phyloP scores from a whole-genome alignment of 2,888 invertebrate genomes.

The Callyntrura guangdongensis region DNA sequence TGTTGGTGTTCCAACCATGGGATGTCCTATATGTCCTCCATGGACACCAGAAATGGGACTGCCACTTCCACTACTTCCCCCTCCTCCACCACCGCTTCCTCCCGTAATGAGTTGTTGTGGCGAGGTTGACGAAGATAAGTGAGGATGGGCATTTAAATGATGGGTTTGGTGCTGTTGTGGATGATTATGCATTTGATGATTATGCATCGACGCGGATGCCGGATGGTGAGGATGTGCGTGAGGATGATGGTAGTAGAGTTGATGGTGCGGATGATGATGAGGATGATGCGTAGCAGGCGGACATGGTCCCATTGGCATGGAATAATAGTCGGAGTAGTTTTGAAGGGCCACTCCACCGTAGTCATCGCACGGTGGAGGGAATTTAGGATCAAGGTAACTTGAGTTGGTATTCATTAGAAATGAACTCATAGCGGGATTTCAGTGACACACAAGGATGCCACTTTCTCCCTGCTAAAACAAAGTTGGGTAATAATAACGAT shows the following conservation, averaged over 20 bases:
- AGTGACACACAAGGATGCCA: conserved; percentile 74
- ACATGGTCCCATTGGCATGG: conserved; percentile 79
- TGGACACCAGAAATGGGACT: conserved; percentile 87
- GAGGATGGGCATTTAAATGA: conserved; percentile 76
- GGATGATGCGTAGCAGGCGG: conserved; percentile 86
- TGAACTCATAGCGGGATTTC: conserved; percentile 82
- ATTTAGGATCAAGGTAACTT: conserved; percentile 87
- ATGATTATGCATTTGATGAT: conserved; percentile 81
- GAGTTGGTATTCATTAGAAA: conserved; percentile 84
- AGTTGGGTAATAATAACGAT: conserved; percentile 4
- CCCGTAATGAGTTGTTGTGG: conserved; percentile 84
- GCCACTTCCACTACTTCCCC: conserved; percentile 89
- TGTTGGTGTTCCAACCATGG: conserved; percentile 65
- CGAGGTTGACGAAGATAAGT: conserved; percentile 85
- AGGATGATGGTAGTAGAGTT: conserved; percentile 87
- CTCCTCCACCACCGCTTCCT: conserved; percentile 88
- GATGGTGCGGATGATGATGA: conserved; percentile 89
- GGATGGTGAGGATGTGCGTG: conserved; percentile 82
- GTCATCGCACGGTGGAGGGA: conserved; percentile 85
- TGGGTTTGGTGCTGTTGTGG: conserved; percentile 83
- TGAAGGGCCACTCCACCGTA: conserved; percentile 81
- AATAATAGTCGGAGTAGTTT: conserved; percentile 83
- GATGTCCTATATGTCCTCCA: conserved; percentile 88
- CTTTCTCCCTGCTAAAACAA: conserved; percentile 61
- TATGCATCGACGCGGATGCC: conserved; percentile 79